Conservation (phyloP, 1,140 invertebrate genomes). For the honey bee (Apis mellifera) region DNA sequence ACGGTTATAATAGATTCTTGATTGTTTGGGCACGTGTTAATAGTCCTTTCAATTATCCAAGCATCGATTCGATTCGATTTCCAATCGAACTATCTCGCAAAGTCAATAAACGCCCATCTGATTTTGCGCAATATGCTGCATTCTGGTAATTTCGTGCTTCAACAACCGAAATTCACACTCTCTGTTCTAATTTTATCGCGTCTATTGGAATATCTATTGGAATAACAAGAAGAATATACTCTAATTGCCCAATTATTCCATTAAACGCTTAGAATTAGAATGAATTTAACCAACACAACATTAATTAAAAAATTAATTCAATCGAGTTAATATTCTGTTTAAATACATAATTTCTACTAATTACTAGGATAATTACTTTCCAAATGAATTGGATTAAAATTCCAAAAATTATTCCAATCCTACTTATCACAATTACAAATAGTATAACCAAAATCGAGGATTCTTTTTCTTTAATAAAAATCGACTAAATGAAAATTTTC, state of each 20-base stretch:
- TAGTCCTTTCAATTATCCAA: constrained; percentile 15
- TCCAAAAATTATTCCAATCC: background rate
- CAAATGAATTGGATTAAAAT: background rate
- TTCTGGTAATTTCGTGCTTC: background rate
- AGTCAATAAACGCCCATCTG: background rate
- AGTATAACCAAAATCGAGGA: background rate
- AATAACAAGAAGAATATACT: no score
- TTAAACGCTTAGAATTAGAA: no score
- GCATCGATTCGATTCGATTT: constrained; percentile 12
- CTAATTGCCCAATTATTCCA: no score
- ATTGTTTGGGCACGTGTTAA: constrained; percentile 1
- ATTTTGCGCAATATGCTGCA: background rate
- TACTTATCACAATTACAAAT: background rate
- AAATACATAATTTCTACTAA: no score
- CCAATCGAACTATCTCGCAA: constrained; percentile 3
- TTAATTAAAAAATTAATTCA: no score
- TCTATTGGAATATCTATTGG: no score
- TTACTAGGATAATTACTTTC: background rate
- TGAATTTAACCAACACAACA: no score
- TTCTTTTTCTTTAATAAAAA: no score
- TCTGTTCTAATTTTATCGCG: no score
- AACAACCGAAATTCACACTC: background rate
- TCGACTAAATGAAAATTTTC: no score
- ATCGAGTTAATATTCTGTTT: no score
- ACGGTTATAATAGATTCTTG: background rate